Evolutionary conservation across 1,140 invertebrate species (phyloP).

Genomic region (Aphis gossypii): DNA sequence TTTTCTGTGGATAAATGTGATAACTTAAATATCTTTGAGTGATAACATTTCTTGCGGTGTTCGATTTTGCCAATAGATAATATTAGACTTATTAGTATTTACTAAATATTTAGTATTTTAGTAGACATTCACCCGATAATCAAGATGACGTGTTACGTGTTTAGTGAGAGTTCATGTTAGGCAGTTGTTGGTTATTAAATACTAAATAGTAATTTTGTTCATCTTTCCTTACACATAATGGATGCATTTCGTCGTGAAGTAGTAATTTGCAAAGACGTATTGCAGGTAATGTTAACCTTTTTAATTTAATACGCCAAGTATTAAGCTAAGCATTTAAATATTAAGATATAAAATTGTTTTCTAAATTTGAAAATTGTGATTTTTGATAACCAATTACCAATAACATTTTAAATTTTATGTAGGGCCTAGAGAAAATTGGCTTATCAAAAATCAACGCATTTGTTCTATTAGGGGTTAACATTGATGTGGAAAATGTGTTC

Average conservation of each 20-base stretch:
- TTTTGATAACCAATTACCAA: neutral
- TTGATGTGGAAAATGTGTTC: neutral
- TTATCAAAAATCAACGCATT: neutral
- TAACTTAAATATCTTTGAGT: neutral
- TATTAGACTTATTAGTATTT: neutral
- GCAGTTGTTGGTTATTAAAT: neutral
- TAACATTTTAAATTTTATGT: neutral
- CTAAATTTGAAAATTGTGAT: neutral
- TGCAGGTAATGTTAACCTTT: conserved; percentile 21
- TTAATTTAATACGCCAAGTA: neutral
- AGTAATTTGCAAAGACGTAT: conserved; percentile 30
- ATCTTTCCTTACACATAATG: neutral
- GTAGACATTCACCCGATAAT: neutral
- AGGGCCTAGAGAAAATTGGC: neutral
- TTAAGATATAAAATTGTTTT: neutral
- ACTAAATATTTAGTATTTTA: neutral
- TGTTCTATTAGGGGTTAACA: neutral
- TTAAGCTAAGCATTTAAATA: neutral
- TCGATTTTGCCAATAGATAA: neutral
- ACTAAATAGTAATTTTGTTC: neutral
- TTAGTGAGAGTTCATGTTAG: neutral
- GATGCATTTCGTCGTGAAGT: neutral
- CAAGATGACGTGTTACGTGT: conserved; percentile 22
- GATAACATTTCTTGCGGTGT: neutral
- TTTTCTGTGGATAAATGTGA: neutral